A percentile compares a stretch with the other conserved stretches of the same genome.
Evolutionary conservation across 2,113 vertebrate species (phyloP).

Genomic region (Hirundichthys speculiger): DNA sequence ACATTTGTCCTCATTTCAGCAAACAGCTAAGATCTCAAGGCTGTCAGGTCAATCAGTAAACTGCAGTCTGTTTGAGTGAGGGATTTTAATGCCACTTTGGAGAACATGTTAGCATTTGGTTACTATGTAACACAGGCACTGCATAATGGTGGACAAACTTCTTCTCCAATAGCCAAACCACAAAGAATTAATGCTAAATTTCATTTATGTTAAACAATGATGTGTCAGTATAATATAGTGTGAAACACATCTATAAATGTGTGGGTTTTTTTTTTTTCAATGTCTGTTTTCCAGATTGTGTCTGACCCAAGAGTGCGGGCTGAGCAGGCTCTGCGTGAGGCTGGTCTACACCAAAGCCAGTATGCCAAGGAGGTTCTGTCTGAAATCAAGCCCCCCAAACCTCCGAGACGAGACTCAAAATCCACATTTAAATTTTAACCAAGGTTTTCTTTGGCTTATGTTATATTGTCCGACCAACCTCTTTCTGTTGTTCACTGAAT

Average conservation of each 20-base stretch:
- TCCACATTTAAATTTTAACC: slow-evolving; percentile 79
- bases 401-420: slow-evolving; percentile 86
- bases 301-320: slow-evolving; percentile 90
- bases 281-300: slow-evolving; percentile 83
- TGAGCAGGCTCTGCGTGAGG: slow-evolving; percentile 89
- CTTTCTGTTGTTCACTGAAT: too few relatives aligned
- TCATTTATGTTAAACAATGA: slow-evolving; percentile 8
- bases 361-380: slow-evolving; percentile 88
- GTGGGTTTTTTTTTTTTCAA: background rate
- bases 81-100: slow-evolving; percentile 22
- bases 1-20: slow-evolving; percentile 33
- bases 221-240: background rate
- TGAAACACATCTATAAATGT: slow-evolving; percentile 15
- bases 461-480: too few relatives aligned
- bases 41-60: slow-evolving; percentile 41
- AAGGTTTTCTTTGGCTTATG: background rate
- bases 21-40: slow-evolving; percentile 48
- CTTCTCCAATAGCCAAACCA: background rate
- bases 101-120: slow-evolving; percentile 12
- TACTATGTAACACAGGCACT: slow-evolving; percentile 41
- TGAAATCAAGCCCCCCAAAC: slow-evolving; percentile 84
- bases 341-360: slow-evolving; percentile 86
- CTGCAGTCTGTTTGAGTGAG: background rate
- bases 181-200: slow-evolving; percentile 19
- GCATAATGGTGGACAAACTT: slow-evolving; percentile 39